phyloP scores from a whole-genome alignment of 2,888 invertebrate genomes.

The Drosophila seclusa region DNA sequence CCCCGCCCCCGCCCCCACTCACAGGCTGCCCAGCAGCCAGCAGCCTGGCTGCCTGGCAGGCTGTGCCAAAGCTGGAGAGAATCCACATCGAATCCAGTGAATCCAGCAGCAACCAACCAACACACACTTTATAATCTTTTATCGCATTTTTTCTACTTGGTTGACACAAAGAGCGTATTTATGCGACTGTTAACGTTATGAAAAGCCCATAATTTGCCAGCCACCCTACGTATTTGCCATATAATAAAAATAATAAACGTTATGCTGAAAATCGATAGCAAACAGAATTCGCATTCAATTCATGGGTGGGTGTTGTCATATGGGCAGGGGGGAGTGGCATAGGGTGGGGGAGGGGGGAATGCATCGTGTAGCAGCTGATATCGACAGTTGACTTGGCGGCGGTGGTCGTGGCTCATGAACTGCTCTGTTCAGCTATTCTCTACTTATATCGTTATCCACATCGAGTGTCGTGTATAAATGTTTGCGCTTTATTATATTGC shows the following conservation, averaged over 20 bases:
- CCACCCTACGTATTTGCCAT: slow-evolving; percentile 63
- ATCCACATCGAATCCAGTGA: slow-evolving; percentile 23
- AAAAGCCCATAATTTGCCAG: slow-evolving; percentile 83
- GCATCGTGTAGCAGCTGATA: slow-evolving; percentile 69
- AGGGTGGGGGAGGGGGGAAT: not conserved
- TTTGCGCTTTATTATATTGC: slow-evolving; percentile 80
- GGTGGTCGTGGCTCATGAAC: slow-evolving; percentile 53
- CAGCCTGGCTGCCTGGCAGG: not conserved
- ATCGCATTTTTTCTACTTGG: slow-evolving; percentile 85
- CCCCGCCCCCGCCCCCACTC: slow-evolving; percentile 15
- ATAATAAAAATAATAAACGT: slow-evolving; percentile 79
- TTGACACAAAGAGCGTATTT: slow-evolving; percentile 84
- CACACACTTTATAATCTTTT: slow-evolving; percentile 85
- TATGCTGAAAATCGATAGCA: slow-evolving; percentile 82
- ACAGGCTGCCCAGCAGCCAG: slow-evolving; percentile 21
- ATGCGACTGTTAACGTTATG: slow-evolving; percentile 81
- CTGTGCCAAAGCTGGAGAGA: slow-evolving; percentile 30
- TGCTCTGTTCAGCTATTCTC: slow-evolving; percentile 30
- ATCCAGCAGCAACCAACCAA: slow-evolving; percentile 63
- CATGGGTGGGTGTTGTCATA: slow-evolving; percentile 21
- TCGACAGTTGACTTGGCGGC: slow-evolving; percentile 76
- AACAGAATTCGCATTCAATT: slow-evolving; percentile 80
- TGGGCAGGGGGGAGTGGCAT: not conserved
- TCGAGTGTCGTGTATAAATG: slow-evolving; percentile 79
- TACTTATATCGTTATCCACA: slow-evolving; percentile 45